Base-by-base conservation (phyloP, 1,140 invertebrate species). In the Caenorhabditis latens region DNA sequence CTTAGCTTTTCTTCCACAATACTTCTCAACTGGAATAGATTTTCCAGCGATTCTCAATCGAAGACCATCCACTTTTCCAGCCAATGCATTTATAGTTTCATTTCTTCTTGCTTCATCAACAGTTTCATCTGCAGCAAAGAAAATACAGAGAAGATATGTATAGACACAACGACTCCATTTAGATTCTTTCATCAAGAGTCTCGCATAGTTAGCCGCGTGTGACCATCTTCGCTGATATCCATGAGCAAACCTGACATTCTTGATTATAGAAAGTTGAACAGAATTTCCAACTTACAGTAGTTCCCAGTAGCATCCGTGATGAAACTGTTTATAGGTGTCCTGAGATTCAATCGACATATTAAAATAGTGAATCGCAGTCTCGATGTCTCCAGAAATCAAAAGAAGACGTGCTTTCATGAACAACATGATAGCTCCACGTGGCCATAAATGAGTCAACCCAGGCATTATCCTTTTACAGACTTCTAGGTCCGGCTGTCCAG, bases 11-110 rank as follows among this genome's bases (percentile, higher is more conserved):
- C 95, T 96, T 13, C 96, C 94, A 53, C 96, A 95, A 94, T 98
- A 99, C 91, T 99, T 99, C 93, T 99, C 97, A 94, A 98, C 96
- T 19, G 97, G 97, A 88, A 99, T 93, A 9, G 97, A 98, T 94
- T 98, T 98, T 0, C 97, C 97, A 50, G 97, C 97, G 85, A 99
- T 97, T 85, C 96, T 94, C 92, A 97, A 96, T 91, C 96, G 97
- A 92, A 95, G 95, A 65, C 83, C 83, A 67, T 88, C 87, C 4
- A 88, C 87, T 85, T 88, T 88, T 58, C 83, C 86, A n/a, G 84
- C 83, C 13, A 88, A 42, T 11, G 65, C 58, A 48, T 58, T 79
- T 11, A 92, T 89, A 14, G 91, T 92, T 57, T 92, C 92, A n/a
- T 87, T 48, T 43, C 90, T 84, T 55, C 91, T 88, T 9, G 61